Base-by-base conservation (phyloP, 2,797 vertebrate genomes). In the Cyprinodon diabolis region DNA sequence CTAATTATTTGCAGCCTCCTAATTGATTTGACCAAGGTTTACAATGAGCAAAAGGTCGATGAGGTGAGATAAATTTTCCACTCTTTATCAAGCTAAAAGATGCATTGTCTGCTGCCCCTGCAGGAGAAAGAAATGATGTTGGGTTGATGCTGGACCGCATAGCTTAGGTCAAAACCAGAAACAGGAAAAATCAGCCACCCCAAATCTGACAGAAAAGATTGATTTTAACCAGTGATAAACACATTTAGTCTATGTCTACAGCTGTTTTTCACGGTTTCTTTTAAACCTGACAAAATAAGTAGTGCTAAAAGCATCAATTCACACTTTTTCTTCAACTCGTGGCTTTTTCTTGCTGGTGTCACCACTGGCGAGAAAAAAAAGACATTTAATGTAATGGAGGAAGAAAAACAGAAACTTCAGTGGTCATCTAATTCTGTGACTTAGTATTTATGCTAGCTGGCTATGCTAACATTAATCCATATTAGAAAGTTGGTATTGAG, bases 1-100 rank as follows among this genome's bases (percentile, higher is more conserved):
- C 30, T 66, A 37, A 72, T 60, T 75, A 48, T 75, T 89, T 83
- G 3, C 90, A 99, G 98, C 90, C 93, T 99, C 78, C 96, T 97
- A 96, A 97, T 99, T 84, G 97, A 98, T 90, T 94, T 99, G 88
- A 93, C 87, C 21, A 96, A 99, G 93, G 95, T 99, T 84, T 95
- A 97, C 87, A 98, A 97, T 86, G 96, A 98, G 57, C 96, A 97
- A 89, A 96, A 97, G 76, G 95, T 99, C 66, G 98, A 99, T 84
- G 96, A 98, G 95, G 98, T 99, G 94, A 95, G 89, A 15, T 19
- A 8, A 7, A 21, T 63, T 68, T 6, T 30, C 5, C 19, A 0
- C 6, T 30, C 17, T 35, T 2, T 6, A 30, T 66, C 13, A 57
- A 40, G n/a, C 9, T 43, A 56, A 23, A 66, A 0, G 43, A 40